Percentiles rank a stretch among this genome's conserved stretches.
These are phyloP conservation scores for Lepidostoma basale DNA, from an alignment of 1,140 invertebrate species.

Conservation along the genomic window DNA sequence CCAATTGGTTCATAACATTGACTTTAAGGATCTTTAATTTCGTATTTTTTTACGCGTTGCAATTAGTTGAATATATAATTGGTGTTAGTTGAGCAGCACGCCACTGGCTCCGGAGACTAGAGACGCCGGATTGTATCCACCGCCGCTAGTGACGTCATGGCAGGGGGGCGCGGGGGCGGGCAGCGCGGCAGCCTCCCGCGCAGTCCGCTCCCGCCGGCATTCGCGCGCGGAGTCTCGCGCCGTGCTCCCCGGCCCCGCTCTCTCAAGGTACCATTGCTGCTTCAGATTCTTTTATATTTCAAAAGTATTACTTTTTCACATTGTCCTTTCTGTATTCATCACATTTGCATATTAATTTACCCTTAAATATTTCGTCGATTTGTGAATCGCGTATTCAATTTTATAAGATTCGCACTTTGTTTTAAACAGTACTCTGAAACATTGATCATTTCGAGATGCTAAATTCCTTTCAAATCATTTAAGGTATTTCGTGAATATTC, in stretches of 20 bases:
- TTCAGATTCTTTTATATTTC: too few species aligned
- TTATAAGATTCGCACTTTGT: too few species aligned
- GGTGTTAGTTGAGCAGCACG: not conserved
- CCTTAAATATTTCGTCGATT: too few species aligned
- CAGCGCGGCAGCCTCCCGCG: constrained; percentile 41
- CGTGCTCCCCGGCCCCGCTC: constrained; percentile 43
- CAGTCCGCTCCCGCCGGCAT: constrained; percentile 18
- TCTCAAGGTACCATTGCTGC: constrained; percentile 42
- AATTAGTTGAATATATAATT: too few species aligned
- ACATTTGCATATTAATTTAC: too few species aligned
- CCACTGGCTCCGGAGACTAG: not conserved
- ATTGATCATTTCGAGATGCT: too few species aligned
- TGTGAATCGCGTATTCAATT: too few species aligned
- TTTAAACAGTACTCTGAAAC: too few species aligned
- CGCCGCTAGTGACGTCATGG: constrained; percentile 37
- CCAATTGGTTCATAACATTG: too few species aligned
- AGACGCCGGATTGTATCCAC: constrained; percentile 6
- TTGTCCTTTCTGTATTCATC: too few species aligned
- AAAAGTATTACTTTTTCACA: not conserved
- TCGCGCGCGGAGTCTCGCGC: constrained; percentile 36
- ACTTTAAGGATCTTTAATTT: not conserved
- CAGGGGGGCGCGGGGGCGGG: constrained; percentile 33
- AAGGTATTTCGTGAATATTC: too few species aligned
- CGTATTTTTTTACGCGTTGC: not conserved
- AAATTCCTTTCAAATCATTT: too few species aligned